Evolutionary conservation across 2,113 vertebrate genomes (phyloP), one percentile per base, ranked within the genome.

Genomic region (Corythornis vintsioides): DNA sequence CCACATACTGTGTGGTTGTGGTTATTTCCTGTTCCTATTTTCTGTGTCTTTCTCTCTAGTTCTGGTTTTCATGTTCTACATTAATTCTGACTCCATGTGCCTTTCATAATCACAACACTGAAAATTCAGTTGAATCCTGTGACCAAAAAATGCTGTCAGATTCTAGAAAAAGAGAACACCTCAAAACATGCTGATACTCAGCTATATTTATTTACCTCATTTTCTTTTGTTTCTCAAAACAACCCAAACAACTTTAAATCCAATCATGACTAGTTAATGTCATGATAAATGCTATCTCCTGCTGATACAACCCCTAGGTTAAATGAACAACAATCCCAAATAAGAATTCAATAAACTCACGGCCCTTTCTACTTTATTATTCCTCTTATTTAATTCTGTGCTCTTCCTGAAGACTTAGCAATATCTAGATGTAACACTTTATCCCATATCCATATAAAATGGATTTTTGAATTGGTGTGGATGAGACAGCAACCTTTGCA

Each of bases 21-120:
- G 85, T 82, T 91, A 57, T 89, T 82, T 92, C 14, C 26, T 80
- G 57, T 59, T 53, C 31, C 61, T 38, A 38, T 92, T 92, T 91
- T 93, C 45, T 78, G 3, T 25, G 50, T 83, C 42, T 86, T 33
- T 81, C 25, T 75, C 33, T 75, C 42, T 55, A 50, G 17, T 69
- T 83, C 42, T 89, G 47, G 20, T 78, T 94, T 87, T 75, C 50
- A 70, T 76, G 25, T 38, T 50, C 55, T 42, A 61, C 28, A 76
- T 76, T 59, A 56, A 31, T 53, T 79, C 33, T 88, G 31, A 50
- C 21, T 76, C 26, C 38, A 28, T 28, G 21, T 79, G 42, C 10
- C 10, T 92, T 91, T 93, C 56, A 47, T 76, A 92, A 85, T 63
- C 22, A 66, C 8, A 66, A 31, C 22, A 66, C 1, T 90, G 67